Evolutionary conservation across 2,888 invertebrate species (phyloP).

Genomic region (Napeogenes inachia): DNA sequence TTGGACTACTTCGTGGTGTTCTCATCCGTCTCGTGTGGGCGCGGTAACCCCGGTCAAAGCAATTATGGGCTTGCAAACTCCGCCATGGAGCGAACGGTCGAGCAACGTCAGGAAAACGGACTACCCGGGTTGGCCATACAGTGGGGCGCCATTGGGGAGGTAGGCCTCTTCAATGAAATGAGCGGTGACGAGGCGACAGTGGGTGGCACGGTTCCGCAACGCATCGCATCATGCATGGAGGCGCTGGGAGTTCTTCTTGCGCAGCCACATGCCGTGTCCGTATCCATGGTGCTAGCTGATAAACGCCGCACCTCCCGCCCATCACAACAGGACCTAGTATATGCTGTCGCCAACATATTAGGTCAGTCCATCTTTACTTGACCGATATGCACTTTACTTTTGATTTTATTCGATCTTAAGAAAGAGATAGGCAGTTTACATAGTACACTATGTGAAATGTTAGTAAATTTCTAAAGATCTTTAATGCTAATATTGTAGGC

Average conservation of each 20-base stretch:
- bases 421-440: too few relatives aligned
- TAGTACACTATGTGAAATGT: too few relatives aligned
- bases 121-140: conserved; percentile 94
- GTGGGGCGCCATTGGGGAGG: conserved; percentile 99
- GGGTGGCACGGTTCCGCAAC: conserved; percentile 97
- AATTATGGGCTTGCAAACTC: conserved; percentile 99
- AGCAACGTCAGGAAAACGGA: conserved; percentile 88
- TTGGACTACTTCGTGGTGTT: conserved; percentile 96
- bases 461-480: too few relatives aligned
- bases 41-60: conserved; percentile 97
- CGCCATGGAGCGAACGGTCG: conserved; percentile 96
- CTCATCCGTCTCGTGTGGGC: conserved; percentile 97
- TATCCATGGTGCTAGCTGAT: conserved; percentile 92
- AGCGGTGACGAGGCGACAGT: conserved; percentile 93
- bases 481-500: conserved; percentile 60
- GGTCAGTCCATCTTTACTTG: conserved; percentile 60
- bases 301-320: conserved; percentile 80
- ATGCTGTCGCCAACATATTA: conserved; percentile 91
- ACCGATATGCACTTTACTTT: not conserved
- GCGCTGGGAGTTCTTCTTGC: conserved; percentile 94
- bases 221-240: conserved; percentile 92
- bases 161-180: conserved; percentile 94
- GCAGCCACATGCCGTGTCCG: conserved; percentile 88
- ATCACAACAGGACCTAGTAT: conserved; percentile 78
- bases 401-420: not conserved